These are phyloP conservation scores for Masnerella sp. DNA, from an alignment of 2,888 invertebrate genomes.

Conservation along the genomic window DNA sequence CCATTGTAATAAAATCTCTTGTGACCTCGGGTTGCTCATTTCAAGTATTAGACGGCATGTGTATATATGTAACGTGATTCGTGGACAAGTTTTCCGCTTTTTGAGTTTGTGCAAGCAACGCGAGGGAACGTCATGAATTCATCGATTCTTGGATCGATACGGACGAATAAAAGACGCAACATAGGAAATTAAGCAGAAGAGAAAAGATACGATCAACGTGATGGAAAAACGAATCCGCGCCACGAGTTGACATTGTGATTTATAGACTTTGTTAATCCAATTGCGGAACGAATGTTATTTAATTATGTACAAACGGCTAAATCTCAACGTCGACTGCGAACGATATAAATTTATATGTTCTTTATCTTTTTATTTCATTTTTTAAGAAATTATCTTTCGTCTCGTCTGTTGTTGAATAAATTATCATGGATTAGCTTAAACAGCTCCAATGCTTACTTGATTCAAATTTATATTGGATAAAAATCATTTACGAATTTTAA, in stretches of 20 bases:
- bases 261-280: slow-evolving; percentile 75
- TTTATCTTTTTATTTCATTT: too few species aligned
- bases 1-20: not conserved
- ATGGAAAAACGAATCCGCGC: slow-evolving; percentile 64
- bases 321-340: too few species aligned
- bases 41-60: not conserved
- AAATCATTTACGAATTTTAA: too few species aligned
- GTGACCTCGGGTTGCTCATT: slow-evolving; percentile 6
- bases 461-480: too few species aligned
- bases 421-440: too few species aligned
- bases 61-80: slow-evolving; percentile 19
- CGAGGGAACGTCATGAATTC: slow-evolving; percentile 14
- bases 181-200: slow-evolving; percentile 49
- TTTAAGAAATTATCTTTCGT: too few species aligned
- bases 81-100: slow-evolving; percentile 1
- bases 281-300: too few species aligned
- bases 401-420: too few species aligned
- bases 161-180: not conserved
- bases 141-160: slow-evolving; percentile 20
- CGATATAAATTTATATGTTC: too few species aligned
- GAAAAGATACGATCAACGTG: slow-evolving; percentile 63
- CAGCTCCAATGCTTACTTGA: too few species aligned
- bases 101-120: slow-evolving; percentile 9
- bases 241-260: slow-evolving; percentile 73
- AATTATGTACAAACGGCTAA: too few species aligned